These are phyloP conservation scores for Molanna angustata DNA, from an alignment of 2,888 invertebrate genomes.

Conservation along the genomic window DNA sequence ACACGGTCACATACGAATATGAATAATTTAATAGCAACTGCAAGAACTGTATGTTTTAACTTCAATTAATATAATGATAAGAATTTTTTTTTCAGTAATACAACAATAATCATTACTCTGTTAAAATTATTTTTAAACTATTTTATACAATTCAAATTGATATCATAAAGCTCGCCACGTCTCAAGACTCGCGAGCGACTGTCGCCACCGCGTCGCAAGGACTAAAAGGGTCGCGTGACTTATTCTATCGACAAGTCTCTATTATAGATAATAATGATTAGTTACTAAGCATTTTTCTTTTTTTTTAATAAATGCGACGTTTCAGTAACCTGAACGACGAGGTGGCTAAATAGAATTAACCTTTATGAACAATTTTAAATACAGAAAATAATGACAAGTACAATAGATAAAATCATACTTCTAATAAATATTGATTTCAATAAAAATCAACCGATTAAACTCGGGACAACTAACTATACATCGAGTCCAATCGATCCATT, in stretches of 20 bases:
- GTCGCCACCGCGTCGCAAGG: too few species aligned
- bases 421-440: neutral
- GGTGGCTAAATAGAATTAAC: too few species aligned
- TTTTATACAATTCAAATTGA: conserved; percentile 23
- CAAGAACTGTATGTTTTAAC: conserved; percentile 24
- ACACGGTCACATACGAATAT: conserved; percentile 22
- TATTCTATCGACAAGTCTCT: too few species aligned
- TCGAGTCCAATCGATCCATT: conserved; percentile 19
- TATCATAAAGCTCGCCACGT: too few species aligned
- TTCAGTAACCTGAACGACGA: too few species aligned
- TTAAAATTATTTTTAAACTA: conserved; percentile 29
- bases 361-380: too few species aligned
- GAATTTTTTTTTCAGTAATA: conserved; percentile 19
- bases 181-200: too few species aligned
- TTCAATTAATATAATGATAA: conserved; percentile 13
- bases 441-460: conserved; percentile 7
- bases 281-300: too few species aligned
- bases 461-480: conserved; percentile 6
- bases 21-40: conserved; percentile 25
- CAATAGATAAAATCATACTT: conserved; percentile 5
- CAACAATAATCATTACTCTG: conserved; percentile 22
- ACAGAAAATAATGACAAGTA: conserved; percentile 11
- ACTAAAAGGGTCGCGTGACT: too few species aligned
- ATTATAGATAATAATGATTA: too few species aligned
- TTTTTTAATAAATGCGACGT: conserved; percentile 18